Base-by-base conservation (phyloP, 2,888 invertebrate genomes). In the Brachyptera risi region DNA sequence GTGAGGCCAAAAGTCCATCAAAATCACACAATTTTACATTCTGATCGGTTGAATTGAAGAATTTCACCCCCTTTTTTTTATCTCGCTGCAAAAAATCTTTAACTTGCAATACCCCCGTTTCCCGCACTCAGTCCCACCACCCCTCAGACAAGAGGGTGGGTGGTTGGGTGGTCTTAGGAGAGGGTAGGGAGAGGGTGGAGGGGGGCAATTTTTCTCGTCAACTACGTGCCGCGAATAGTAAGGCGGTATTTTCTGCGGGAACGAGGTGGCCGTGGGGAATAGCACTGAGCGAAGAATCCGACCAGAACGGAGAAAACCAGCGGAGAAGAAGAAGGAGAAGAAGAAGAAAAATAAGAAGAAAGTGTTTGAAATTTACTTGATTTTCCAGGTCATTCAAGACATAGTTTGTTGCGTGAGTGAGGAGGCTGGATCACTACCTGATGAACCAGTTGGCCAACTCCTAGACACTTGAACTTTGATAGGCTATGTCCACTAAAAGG, bases 41-140 rank as follows among this genome's bases (percentile, higher is more conserved):
- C 31, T 7, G 31, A 31, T 31, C 40, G 44, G 42, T 40, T 19
- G 19, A 44, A 44, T n/a, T 44, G 44, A 44, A 31, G 23, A 24
- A 21, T 47, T 42, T 17, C 3, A 17, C 42, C 17, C 5, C 42
- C 42, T 21, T 11, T 42, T n/a, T 19, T 42, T 19, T 31, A 5
- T 11, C 5, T 42, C 11, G 42, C 15, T 13, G 24, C 21, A 47
- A 47, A 47, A 47, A 47, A 47, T 47, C 47, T 47, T 47, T 47
- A 47, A 47, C 47, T 47, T 47, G 23, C 47, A 47, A 47, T 47
- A 47, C 47, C 47, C 47, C 47, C n/a, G n/a, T 4, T n/a, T 5
- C 5, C 47, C 47, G 2, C 42, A 17, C 42, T 5, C 11, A n/a
- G n/a, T n/a, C 31, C 31, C 31, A 5, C 31, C 31, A 7, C 40